Conservation (phyloP, 2,888 invertebrate genomes). For the Bruchidius siliquastri region DNA sequence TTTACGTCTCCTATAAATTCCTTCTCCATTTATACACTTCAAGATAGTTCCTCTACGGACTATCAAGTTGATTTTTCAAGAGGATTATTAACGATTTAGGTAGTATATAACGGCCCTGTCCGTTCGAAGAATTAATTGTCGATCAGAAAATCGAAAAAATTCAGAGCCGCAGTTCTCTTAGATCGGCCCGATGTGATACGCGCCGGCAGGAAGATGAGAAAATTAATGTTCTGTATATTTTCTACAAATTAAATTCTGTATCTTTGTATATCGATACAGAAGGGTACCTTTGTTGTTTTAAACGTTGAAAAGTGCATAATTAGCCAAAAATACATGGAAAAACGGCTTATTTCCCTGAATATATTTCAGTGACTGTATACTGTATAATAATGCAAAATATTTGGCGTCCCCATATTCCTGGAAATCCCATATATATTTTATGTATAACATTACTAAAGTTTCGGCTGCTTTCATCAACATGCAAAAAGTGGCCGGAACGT, state of each 20-base stretch:
- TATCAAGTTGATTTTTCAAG: background rate
- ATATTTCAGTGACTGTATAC: no score
- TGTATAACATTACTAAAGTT: no score
- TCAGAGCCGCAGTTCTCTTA: background rate
- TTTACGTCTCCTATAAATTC: slow-evolving; percentile 23
- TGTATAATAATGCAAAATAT: no score
- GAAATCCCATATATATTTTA: no score
- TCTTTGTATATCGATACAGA: background rate
- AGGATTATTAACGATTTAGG: slow-evolving; percentile 5
- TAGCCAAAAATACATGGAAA: no score
- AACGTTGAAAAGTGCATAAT: no score
- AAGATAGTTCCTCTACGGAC: background rate
- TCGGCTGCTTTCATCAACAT: no score
- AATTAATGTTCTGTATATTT: background rate
- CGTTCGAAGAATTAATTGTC: slow-evolving; percentile 12
- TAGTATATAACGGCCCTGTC: slow-evolving; percentile 14
- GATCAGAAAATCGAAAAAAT: slow-evolving; percentile 13
- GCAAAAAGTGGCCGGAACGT: no score
- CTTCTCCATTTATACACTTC: slow-evolving; percentile 21
- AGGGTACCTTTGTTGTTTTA: no score
- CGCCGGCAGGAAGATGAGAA: background rate
- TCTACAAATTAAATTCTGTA: background rate
- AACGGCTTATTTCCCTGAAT: no score
- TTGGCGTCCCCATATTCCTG: no score
- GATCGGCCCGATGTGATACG: background rate